Percentiles rank a stretch among this genome's conserved stretches.
Evolutionary conservation across 2,888 invertebrate genomes (phyloP).

Genomic region (Ectemnius continuus): DNA sequence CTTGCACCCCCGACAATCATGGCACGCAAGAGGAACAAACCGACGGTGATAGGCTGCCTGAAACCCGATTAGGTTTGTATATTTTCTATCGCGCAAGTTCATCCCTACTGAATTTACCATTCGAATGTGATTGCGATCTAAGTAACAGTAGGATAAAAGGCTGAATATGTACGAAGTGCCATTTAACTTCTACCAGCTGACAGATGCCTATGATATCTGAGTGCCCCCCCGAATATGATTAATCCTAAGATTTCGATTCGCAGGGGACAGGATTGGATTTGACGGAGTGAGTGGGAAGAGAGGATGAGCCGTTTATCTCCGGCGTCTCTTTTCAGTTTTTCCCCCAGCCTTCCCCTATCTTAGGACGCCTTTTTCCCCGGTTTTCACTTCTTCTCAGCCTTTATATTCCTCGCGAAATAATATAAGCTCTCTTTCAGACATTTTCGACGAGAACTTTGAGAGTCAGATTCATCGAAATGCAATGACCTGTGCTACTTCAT

Average conservation of each 20-base stretch:
- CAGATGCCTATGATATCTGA: slow-evolving; percentile 2
- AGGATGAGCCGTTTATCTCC: slow-evolving; percentile 77
- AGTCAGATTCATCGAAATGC: slow-evolving; percentile 15
- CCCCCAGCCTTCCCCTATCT: slow-evolving; percentile 49
- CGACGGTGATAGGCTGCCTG: slow-evolving; percentile 45
- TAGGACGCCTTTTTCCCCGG: slow-evolving; percentile 49
- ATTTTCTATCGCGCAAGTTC: no score
- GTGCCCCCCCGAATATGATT: slow-evolving; percentile 68
- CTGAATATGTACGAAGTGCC: no score
- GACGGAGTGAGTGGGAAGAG: slow-evolving; percentile 63
- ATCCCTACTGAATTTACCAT: no score
- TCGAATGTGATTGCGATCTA: no score
- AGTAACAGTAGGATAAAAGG: no score
- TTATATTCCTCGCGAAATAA: slow-evolving; percentile 68
- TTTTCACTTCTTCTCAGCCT: slow-evolving; percentile 55
- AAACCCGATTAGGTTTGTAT: slow-evolving; percentile 51
- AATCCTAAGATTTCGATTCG: slow-evolving; percentile 68
- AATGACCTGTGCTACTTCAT: no score
- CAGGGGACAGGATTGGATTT: slow-evolving; percentile 72
- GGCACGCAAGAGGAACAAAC: slow-evolving; percentile 46
- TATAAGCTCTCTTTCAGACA: slow-evolving; percentile 72
- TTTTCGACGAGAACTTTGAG: slow-evolving; percentile 53
- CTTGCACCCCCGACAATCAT: slow-evolving; percentile 45
- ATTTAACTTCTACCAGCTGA: slow-evolving; percentile 4
- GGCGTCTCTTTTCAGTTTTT: slow-evolving; percentile 76